A percentile compares a stretch with the other conserved stretches of the same genome.
Conservation (phyloP, 1,140 invertebrate genomes). For the Drosophila tani region DNA sequence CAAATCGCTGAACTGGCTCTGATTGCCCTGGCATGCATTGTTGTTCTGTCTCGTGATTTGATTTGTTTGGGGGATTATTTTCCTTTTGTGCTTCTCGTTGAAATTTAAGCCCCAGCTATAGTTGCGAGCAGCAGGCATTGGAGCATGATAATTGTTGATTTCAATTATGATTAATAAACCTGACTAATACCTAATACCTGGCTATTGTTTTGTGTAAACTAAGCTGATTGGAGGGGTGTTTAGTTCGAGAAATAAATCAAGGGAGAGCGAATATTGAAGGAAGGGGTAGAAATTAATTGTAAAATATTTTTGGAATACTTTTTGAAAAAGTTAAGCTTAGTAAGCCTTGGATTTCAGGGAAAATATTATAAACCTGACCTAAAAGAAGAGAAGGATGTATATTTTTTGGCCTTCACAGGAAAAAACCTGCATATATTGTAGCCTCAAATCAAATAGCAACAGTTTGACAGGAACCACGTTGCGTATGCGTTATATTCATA, state of each 20-base stretch:
- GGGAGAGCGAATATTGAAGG: too few relatives aligned
- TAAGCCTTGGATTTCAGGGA: too few relatives aligned
- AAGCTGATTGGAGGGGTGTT: not conserved
- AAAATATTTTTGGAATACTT: too few relatives aligned
- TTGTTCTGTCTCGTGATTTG: not conserved
- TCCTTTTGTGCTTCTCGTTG: not conserved
- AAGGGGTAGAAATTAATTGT: too few relatives aligned
- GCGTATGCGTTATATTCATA: conserved; percentile 45
- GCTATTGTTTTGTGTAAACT: too few relatives aligned
- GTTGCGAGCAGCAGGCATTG: not conserved
- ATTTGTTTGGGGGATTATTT: not conserved
- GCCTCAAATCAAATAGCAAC: conserved; percentile 31
- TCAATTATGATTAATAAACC: not conserved
- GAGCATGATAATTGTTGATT: not conserved
- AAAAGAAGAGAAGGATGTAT: too few relatives aligned
- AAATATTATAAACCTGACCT: not conserved
- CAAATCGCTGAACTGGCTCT: not conserved
- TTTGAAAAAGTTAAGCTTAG: too few relatives aligned
- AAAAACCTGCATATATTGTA: not conserved
- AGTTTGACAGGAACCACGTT: conserved; percentile 32
- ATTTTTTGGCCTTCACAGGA: too few relatives aligned
- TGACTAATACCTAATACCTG: too few relatives aligned
- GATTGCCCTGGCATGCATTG: not conserved
- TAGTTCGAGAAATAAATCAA: too few relatives aligned
- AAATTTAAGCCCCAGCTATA: not conserved